Base-by-base conservation (phyloP, 2,888 invertebrate genomes). In the Ormyrus pomaceus region DNA sequence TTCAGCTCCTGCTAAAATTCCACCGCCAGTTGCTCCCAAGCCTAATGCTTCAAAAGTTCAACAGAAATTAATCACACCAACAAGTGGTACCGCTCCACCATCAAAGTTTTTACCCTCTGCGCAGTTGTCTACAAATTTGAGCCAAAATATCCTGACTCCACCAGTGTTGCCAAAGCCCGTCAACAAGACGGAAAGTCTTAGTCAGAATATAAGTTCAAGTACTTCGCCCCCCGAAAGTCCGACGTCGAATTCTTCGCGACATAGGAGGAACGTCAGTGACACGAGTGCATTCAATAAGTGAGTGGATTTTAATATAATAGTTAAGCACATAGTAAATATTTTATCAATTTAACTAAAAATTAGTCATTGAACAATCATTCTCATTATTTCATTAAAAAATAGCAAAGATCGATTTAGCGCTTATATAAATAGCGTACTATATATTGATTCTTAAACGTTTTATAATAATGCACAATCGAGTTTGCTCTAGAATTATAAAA, bases 261-360 rank as follows among this genome's bases (percentile, higher is more conserved):
- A 96, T 89, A 92, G 96, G 74, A 92, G 96, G 78, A 96, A 96
- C 89, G 95, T 95, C 91, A 96, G 96, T 88, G 96, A 96, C 87
- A 96, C 96, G 2, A 95, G 95, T 75, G 95, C 95, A 84, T 95
- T 95, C 87, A 95, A 95, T 89, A 95, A 95, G 95, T 95, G 91
- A 91, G 93, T 89, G 81, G 76, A 1, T 71, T 70, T 56, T 13
- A 9, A 46, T 48, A 46, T 34, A 53, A 45, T 79, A 59, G 55
- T 58, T 19, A n/a, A 34, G 0, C 34, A 34, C 4, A 34, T 2
- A 34, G 34, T 3, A 34, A 34, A 34, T 34, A 34, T 34, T 34
- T 34, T 34, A 34, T 34, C 34, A 4, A 34, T 34, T 34, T 34
- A 4, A 34, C 34, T 34, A 34, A 34, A 34, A 34, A 34, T 34